Evolutionary conservation across 2,888 invertebrate genomes (phyloP), one percentile per base, ranked within the genome.

Genomic region (Hyposoter dolosus): DNA sequence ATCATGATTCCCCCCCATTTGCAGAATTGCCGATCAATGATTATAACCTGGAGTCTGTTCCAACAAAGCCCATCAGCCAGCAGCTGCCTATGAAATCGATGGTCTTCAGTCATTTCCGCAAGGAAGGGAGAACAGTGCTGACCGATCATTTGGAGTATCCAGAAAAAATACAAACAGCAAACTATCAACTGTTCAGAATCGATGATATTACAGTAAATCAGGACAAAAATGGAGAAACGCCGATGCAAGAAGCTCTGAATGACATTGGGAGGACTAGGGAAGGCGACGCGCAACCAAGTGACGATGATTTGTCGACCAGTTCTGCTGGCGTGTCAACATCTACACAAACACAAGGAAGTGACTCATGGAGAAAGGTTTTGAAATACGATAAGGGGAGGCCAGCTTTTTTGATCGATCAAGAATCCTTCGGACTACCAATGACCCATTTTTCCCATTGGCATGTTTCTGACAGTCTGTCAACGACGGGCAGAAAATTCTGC

Each of bases 301-400:
- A 23, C 28, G 32, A 35, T 28, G 60, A 77, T 43, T 77, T 23
- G 56, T 35, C 60, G 1, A 4, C 23, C 35, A 43, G n/a, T 7
- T 40, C 56, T 1, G 28, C 69, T 1, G 28, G 28, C 4, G 35
- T 19, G 6, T 82, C 86, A 12, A 77, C 32, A 9, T 80, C 71
- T 0, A 72, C 76, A 19, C 82, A 83, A 80, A 80, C 79, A n/a
- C 50, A 71, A 3, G 56, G 66, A 23, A 81, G 53, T 68, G 35
- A 80, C 19, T 45, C 53, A 43, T 63, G 68, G 81, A 69, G 19
- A n/a, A 75, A 47, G 15, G 50, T 2, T 47, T 56, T 15, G 3
- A 23, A 17, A 32, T 9, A n/a, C 43, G 23, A 60, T 1, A 53
- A 43, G 45, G 15, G 1, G 81, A 12, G 60, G 5, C 17, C 19